Evolutionary conservation across 2,113 vertebrate species (phyloP), one percentile per base, ranked within the genome.

Genomic region (Caranx ignobilis): DNA sequence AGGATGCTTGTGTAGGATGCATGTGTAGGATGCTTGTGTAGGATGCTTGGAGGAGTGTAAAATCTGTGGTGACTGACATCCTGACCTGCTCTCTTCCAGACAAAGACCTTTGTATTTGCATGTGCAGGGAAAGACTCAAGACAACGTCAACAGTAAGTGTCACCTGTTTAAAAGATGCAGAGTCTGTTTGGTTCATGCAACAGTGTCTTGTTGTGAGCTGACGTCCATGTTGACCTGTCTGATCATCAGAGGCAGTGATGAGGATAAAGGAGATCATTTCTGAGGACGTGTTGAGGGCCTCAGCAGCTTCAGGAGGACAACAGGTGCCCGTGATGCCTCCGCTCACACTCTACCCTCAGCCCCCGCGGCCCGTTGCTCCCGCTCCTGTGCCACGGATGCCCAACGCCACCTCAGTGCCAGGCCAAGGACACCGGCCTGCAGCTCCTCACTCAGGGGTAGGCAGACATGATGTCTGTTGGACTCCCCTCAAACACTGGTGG

Each of bases 201-300:
- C 16, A 47, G 32, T 41, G 26, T 65, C 19, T 15, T 77, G 2
- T 34, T 75, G 48, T 54, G 5, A 13, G 4, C 55, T 81, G 13
- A 74, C 62, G 26, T 47, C 41, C 15, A 59, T 41, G 7, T 55
- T 67, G 32, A 60, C 21, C 68, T 48, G 21, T 75, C 19, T 84
- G 61, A 34, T 75, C 7, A 10, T 34, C 56, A 99, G 98, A 97
- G 91, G 98, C 97, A 2, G 97, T 99, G 59, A 93, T 96, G 80
- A 93, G 95, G 73, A 99, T 99, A 84, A 99, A 99, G 75, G 97
- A 98, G 92, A 96, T 99, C 4, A 99, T 99, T 41, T 96, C 97
- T 19, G 98, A 97, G 2, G 97, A 97, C 6, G 93, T 98, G 7
- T 84, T 97, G 65, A 96, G 97, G 75, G 89, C 90, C 10, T 88